These are phyloP conservation scores for Diglossa cyanea DNA, from an alignment of 2,797 vertebrate species.

Conservation along the genomic window DNA sequence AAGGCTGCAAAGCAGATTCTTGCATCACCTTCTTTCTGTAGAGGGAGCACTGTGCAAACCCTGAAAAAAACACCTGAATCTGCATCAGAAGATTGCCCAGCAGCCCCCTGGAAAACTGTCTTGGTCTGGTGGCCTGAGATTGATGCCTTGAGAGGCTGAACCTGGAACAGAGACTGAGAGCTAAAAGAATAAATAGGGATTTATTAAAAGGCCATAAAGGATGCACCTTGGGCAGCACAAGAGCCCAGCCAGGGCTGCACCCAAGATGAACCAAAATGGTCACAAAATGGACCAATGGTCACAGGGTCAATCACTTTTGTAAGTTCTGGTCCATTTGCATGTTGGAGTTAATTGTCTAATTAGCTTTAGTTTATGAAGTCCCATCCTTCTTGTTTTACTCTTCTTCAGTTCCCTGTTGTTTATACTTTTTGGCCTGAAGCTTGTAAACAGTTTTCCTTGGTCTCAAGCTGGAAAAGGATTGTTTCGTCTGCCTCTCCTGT, in stretches of 20 bases:
- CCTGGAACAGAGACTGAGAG: neutral
- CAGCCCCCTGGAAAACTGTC: neutral
- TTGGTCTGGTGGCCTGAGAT: neutral
- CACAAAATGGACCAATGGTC: neutral
- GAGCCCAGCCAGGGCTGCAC: neutral
- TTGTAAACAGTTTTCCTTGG: neutral
- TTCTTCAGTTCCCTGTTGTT: neutral
- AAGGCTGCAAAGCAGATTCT: neutral
- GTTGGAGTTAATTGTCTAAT: neutral
- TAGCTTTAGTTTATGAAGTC: neutral
- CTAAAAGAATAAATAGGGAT: neutral
- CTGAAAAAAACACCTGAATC: neutral
- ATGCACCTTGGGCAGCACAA: neutral
- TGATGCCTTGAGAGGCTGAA: neutral
- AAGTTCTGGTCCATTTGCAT: neutral
- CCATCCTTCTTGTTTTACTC: neutral
- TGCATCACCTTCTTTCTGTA: neutral
- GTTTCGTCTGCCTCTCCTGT: neutral
- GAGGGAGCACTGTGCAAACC: neutral
- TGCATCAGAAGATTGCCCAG: neutral
- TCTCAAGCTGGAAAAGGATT: neutral
- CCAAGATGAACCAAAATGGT: neutral
- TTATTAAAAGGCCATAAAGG: neutral
- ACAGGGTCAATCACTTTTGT: fast-evolving
- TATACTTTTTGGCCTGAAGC: neutral